Evolutionary conservation across 2,888 invertebrate species (phyloP).

Genomic region (Hirtodrosophila histrioides): DNA sequence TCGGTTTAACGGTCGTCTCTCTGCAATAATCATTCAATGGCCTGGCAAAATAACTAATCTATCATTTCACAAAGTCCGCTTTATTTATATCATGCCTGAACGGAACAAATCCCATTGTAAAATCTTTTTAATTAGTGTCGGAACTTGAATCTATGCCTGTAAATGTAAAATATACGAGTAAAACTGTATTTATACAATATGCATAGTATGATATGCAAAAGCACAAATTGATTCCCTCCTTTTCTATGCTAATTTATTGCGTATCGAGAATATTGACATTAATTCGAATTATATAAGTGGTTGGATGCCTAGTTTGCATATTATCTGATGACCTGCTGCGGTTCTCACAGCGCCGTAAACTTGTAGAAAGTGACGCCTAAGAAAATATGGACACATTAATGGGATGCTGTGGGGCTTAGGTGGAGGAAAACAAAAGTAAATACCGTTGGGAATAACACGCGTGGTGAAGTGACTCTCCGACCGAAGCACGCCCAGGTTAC

Average conservation of each 20-base stretch:
- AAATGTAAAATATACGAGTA: slow-evolving; percentile 55
- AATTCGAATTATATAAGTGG: slow-evolving; percentile 1
- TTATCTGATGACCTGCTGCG: neutral
- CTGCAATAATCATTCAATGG: slow-evolving; percentile 48
- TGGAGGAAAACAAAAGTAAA: slow-evolving; percentile 2
- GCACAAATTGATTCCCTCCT: slow-evolving; percentile 21
- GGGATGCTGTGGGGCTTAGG: neutral
- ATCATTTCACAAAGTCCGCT: slow-evolving; percentile 47
- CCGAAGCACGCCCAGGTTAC: slow-evolving; percentile 27
- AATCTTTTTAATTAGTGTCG: slow-evolving; percentile 40
- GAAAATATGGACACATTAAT: slow-evolving; percentile 4
- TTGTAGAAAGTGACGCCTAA: slow-evolving; percentile 79
- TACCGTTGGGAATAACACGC: slow-evolving; percentile 78
- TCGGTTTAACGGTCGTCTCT: slow-evolving; percentile 31
- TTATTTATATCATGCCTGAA: slow-evolving; percentile 38
- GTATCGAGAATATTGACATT: neutral
- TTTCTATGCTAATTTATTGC: slow-evolving; percentile 1
- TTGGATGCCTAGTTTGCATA: slow-evolving; percentile 2
- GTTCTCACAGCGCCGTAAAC: slow-evolving; percentile 63
- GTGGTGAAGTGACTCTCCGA: slow-evolving; percentile 53
- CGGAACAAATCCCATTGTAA: slow-evolving; percentile 33
- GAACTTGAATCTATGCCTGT: slow-evolving; percentile 47
- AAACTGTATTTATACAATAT: slow-evolving; percentile 41
- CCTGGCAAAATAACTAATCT: slow-evolving; percentile 26
- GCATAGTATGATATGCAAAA: slow-evolving; percentile 27